phyloP scores from a whole-genome alignment of 1,140 invertebrate species.

The Lanistes nyassanus region DNA sequence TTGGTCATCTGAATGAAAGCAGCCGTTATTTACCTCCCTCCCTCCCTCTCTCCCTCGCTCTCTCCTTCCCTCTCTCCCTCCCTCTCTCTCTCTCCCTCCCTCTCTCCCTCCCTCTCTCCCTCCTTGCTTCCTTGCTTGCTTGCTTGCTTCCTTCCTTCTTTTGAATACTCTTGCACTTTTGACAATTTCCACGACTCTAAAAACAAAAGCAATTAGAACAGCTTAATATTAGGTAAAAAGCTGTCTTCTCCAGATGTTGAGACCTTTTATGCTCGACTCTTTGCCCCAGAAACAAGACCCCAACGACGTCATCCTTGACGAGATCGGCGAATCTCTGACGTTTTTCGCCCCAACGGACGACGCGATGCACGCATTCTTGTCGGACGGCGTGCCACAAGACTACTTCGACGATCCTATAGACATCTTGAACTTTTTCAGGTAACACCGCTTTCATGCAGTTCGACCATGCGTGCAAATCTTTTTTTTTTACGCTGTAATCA shows the following conservation, averaged over 20 bases:
- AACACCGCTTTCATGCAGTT: no score
- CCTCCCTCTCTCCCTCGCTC: background rate
- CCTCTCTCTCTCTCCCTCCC: background rate
- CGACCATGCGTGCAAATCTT: no score
- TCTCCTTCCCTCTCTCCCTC: background rate
- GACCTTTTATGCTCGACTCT: no score
- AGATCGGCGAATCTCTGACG: slow-evolving; percentile 36
- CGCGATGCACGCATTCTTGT: slow-evolving; percentile 33
- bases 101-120: slow-evolving; percentile 1
- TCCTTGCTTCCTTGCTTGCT: background rate
- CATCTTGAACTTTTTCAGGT: slow-evolving; percentile 40
- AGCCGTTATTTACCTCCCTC: slow-evolving; percentile 65
- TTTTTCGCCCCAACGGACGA: slow-evolving; percentile 44
- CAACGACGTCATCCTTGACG: slow-evolving; percentile 33
- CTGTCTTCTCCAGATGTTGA: background rate
- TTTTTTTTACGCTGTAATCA: no score
- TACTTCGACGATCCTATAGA: slow-evolving; percentile 38
- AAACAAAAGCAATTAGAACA: background rate
- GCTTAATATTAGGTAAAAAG: background rate
- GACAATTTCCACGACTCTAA: background rate
- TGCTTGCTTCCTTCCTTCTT: background rate
- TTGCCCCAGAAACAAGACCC: slow-evolving; percentile 20
- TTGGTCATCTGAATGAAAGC: background rate
- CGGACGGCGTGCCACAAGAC: background rate
- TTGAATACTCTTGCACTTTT: background rate